Evolutionary conservation across 1,140 invertebrate genomes (phyloP).

Genomic region (Aphaenogaster rudis): DNA sequence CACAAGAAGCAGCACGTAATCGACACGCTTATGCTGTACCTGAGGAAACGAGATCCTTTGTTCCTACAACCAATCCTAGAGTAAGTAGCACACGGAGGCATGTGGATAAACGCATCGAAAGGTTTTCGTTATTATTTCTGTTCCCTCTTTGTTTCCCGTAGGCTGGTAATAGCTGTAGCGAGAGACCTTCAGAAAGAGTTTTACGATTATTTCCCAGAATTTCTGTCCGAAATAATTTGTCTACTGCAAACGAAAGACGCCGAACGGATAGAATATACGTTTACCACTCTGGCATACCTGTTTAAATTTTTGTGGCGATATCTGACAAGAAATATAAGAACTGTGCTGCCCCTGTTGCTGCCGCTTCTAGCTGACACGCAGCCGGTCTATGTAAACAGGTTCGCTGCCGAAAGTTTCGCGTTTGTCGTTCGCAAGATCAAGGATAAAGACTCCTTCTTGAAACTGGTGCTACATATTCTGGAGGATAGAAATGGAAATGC

Average conservation of each 20-base stretch:
- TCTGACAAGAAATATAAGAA: slow-evolving; percentile 92
- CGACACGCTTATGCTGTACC: slow-evolving; percentile 90
- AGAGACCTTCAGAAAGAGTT: slow-evolving; percentile 95
- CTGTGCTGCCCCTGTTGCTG: slow-evolving; percentile 91
- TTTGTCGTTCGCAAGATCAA: slow-evolving; percentile 96
- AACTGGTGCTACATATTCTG: slow-evolving; percentile 90
- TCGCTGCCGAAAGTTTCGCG: slow-evolving; percentile 97
- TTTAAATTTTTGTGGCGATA: slow-evolving; percentile 95
- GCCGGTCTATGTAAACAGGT: slow-evolving; percentile 94
- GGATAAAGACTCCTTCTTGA: slow-evolving; percentile 92
- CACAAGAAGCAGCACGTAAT: slow-evolving; percentile 93
- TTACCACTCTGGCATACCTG: slow-evolving; percentile 94
- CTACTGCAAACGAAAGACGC: slow-evolving; percentile 92
- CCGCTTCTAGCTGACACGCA: slow-evolving; percentile 91
- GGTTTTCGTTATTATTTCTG: slow-evolving; percentile 7
- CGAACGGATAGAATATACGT: slow-evolving; percentile 94
- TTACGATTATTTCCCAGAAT: slow-evolving; percentile 92
- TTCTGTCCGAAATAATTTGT: slow-evolving; percentile 91
- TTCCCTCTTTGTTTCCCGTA: slow-evolving; percentile 85
- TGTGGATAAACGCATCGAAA: neutral
- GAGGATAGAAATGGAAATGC: slow-evolving; percentile 86
- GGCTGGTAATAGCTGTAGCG: slow-evolving; percentile 93
- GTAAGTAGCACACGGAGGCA: slow-evolving; percentile 87
- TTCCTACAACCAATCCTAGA: slow-evolving; percentile 94
- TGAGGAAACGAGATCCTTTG: slow-evolving; percentile 90